These are phyloP conservation scores for Vannuccia rotundouncinata DNA, from an alignment of 2,888 invertebrate genomes.

Conservation along the genomic window DNA sequence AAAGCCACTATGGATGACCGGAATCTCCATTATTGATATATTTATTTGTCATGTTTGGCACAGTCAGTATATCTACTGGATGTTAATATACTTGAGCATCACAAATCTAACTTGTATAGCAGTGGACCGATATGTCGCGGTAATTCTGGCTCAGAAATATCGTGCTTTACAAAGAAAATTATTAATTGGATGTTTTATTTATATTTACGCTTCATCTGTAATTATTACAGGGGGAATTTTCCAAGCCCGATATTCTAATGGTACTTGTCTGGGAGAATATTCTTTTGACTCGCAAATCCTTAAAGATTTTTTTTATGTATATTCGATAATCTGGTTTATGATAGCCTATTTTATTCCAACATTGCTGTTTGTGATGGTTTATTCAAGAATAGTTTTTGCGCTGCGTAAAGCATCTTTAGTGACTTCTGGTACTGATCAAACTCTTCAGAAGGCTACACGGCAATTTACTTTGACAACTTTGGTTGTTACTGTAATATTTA, in stretches of 20 bases:
- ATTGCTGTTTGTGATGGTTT: neutral
- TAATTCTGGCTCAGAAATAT: neutral
- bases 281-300: neutral
- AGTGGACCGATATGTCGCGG: constrained; percentile 13
- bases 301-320: neutral
- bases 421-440: neutral
- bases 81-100: neutral
- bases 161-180: neutral
- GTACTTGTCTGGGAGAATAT: neutral
- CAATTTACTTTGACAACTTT: constrained; percentile 1
- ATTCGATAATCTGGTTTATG: neutral
- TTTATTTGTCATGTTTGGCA: constrained; percentile 22
- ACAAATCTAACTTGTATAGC: neutral
- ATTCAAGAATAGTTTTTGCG: neutral
- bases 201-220: neutral
- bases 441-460: neutral
- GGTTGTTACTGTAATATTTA: neutral
- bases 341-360: neutral
- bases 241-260: neutral
- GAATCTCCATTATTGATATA: neutral
- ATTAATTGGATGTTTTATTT: neutral
- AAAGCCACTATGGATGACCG: neutral
- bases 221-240: neutral
- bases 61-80: constrained; percentile 5
- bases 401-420: neutral